A percentile compares a stretch with the other conserved stretches of the same genome.
These are phyloP conservation scores for Hartigia nigra DNA, from an alignment of 2,888 invertebrate species.

Conservation along the genomic window DNA sequence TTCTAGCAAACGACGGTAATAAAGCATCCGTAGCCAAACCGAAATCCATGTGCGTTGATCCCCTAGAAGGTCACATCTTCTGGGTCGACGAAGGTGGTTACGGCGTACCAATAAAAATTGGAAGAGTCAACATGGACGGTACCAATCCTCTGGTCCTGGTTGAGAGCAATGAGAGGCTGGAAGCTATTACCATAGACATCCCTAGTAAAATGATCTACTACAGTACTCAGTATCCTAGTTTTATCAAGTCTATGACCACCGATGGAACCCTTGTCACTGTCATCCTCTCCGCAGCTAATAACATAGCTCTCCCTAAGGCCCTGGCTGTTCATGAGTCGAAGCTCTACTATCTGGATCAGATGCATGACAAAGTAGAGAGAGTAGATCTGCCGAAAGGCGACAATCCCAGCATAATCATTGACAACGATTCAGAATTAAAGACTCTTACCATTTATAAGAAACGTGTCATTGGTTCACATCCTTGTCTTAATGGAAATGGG, in stretches of 20 bases:
- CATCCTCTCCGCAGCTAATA: conserved; percentile 76
- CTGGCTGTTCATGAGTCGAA: conserved; percentile 84
- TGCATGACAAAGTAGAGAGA: conserved; percentile 88
- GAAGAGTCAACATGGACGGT: conserved; percentile 94
- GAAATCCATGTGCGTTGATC: conserved; percentile 88
- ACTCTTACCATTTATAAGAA: conserved; percentile 91
- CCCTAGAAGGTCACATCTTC: conserved; percentile 88
- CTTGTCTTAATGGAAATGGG: conserved; percentile 87
- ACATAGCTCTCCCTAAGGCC: conserved; percentile 82
- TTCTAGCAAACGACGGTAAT: conserved; percentile 91
- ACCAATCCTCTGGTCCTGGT: conserved; percentile 79
- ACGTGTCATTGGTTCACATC: conserved; percentile 83
- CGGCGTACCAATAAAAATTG: conserved; percentile 90
- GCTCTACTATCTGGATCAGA: conserved; percentile 88
- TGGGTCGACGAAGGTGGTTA: conserved; percentile 97
- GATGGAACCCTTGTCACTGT: conserved; percentile 78
- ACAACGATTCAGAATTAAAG: conserved; percentile 89
- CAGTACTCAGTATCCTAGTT: conserved; percentile 81
- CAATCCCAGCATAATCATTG: conserved; percentile 79
- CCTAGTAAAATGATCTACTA: conserved; percentile 88
- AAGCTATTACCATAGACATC: conserved; percentile 87
- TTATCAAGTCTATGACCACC: conserved; percentile 77
- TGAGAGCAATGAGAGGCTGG: conserved; percentile 78
- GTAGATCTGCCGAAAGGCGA: conserved; percentile 85
- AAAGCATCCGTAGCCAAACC: conserved; percentile 88